Evolutionary conservation across 2,888 invertebrate genomes (phyloP).

Genomic region (Pollenia griseotomentosa): DNA sequence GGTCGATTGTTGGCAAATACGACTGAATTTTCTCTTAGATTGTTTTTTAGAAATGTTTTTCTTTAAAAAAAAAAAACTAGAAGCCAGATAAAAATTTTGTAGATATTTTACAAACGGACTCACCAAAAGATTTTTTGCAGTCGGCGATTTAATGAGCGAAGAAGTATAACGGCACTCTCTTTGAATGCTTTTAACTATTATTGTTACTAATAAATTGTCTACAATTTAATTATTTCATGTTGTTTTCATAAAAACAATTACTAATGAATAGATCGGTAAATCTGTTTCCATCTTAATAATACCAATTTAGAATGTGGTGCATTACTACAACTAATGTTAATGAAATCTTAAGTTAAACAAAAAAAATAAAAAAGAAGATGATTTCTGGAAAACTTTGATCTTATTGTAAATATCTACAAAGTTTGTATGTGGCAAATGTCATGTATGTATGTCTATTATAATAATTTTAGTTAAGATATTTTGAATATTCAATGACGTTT

Average conservation of each 20-base stretch:
- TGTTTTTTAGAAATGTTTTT: slow-evolving; percentile 58
- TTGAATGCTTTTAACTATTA: not conserved
- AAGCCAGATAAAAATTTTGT: slow-evolving; percentile 75
- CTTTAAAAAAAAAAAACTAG: slow-evolving; percentile 69
- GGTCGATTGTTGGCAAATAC: slow-evolving; percentile 68
- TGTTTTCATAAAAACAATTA: not conserved
- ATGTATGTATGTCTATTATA: slow-evolving; percentile 74
- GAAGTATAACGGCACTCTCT: not conserved
- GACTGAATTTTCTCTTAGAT: slow-evolving; percentile 76
- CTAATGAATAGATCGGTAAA: not conserved
- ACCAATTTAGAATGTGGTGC: no score
- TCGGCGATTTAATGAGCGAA: not conserved
- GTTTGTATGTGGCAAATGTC: slow-evolving; percentile 77
- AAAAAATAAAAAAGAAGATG: not conserved
- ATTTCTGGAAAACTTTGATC: not conserved
- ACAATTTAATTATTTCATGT: not conserved
- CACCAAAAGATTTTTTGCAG: not conserved
- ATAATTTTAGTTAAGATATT: slow-evolving; percentile 76
- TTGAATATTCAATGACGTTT: slow-evolving; percentile 81
- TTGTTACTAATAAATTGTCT: not conserved
- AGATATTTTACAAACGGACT: slow-evolving; percentile 67
- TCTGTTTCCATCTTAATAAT: not conserved
- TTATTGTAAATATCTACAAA: slow-evolving; percentile 74
- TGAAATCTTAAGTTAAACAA: not conserved
- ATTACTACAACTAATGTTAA: no score